Evolutionary conservation across 2,888 invertebrate species (phyloP), one percentile per base, ranked within the genome.

Genomic region (Prosapia bicincta): DNA sequence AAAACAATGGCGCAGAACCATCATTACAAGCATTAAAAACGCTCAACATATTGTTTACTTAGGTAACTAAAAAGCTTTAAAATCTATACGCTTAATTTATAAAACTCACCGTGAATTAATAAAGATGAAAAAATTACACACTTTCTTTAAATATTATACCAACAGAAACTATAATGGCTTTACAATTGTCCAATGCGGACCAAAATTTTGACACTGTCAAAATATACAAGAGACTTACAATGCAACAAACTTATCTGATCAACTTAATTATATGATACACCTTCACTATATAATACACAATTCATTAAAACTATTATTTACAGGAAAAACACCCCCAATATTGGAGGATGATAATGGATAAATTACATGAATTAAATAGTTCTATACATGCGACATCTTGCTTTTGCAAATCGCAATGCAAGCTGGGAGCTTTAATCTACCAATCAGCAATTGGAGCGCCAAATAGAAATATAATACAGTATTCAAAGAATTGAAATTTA

Each of bases 311-410:
- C 79, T 78, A 80, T 78, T 80, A 80, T 80, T 79, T 80, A 80
- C 80, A 80, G 71, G 77, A 79, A 75, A 79, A 77, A 79, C 78
- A 77, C 80, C 80, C 80, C 80, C 79, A 78, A 76, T 74, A 76
- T 76, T 78, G 79, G 80, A 79, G 79, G 80, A 77, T 77, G 79
- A 79, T 77, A 78, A 77, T 77, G 76, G 79, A 79, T 79, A 78
- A 80, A 80, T 80, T 80, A 80, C 80, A 80, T 80, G 79, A 79
- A 80, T 80, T 78, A 79, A 79, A 76, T 78, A 78, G 74, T 77
- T 78, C 80, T 79, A 79, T 78, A 80, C 79, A 79, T 78, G 77
- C 79, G 80, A 80, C 80, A 80, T 80, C 78, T 80, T 80, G 78
- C 71, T 79, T 80, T 77, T 69, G 69, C 75, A 70, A 72, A 69